Base-by-base conservation (phyloP, 2,888 invertebrate species). In the Hypomecis punctinalis region DNA sequence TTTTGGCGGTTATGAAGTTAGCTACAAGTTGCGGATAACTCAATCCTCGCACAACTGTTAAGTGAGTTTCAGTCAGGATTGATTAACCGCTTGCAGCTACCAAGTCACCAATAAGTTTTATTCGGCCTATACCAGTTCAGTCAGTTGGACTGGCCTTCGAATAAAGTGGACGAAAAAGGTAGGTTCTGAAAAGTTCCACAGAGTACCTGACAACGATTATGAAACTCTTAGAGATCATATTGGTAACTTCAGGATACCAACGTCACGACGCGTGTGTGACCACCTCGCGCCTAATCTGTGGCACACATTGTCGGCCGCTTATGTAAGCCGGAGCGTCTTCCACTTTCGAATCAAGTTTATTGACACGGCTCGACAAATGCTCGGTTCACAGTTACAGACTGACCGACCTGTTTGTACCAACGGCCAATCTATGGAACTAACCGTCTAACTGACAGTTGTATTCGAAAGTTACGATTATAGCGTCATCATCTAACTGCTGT, bases 291-390 rank as follows among this genome's bases (percentile, higher is more conserved):
- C 36, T 66, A 77, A 73, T 75, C 78, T 80, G 77, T 69, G 75
- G 75, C 80, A 52, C 87, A 89, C 91, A 92, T 91, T 91, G 91
- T 91, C 90, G 87, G 82, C 77, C 81, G 90, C 90, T 93, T 93
- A 92, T 92, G 89, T 93, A 93, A 93, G 92, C 77, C 84, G 88
- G 86, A 90, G 85, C 92, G 89, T 93, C 93, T 92, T 92, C 93
- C 84, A 92, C 93, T 93, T 93, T 93, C 93, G 91, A 93, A 93
- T 91, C 90, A 91, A 90, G 93, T 93, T 93, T 93, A 93, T 93
- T 92, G 93, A 93, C 93, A 91, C 90, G 90, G 85, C 88, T 88
- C 91, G 90, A 91, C 91, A 91, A 91, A 91, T 85, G 88, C 85
- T 83, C 81, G 83, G 82, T 88, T 89, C 89, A 91, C 92, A 90